Evolutionary conservation across 23 tunicate genomes (phyloP).

Genomic region (Botrylloides violaceus): DNA sequence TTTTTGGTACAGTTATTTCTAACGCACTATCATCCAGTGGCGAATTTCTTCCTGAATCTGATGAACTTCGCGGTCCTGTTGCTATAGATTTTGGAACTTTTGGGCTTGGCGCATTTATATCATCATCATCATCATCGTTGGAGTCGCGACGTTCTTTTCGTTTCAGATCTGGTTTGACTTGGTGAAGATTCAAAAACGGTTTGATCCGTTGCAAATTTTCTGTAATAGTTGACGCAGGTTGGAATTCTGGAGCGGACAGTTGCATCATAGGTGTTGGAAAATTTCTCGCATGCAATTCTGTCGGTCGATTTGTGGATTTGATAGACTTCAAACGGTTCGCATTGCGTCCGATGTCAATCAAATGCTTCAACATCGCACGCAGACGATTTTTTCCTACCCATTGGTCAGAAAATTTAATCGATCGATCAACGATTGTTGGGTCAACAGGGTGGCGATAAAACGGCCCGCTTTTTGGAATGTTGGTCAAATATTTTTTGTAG

Average conservation of each 20-base stretch:
- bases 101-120: slow-evolving; percentile 1
- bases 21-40: not conserved
- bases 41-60: not conserved
- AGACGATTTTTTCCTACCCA: slow-evolving; percentile 90
- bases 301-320: not conserved
- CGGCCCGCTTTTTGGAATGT: slow-evolving; percentile 59
- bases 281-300: not conserved
- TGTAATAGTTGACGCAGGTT: not conserved
- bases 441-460: slow-evolving; percentile 85
- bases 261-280: not conserved
- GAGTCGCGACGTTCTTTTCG: not conserved
- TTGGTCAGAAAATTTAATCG: slow-evolving; percentile 79
- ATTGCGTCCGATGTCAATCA: slow-evolving; percentile 28
- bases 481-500: slow-evolving; percentile 59
- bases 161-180: not conserved
- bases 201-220: slow-evolving; percentile 11
- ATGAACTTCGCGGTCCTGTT: not conserved
- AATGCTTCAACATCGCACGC: slow-evolving; percentile 80
- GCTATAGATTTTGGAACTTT: not conserved
- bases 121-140: not conserved
- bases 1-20: slow-evolving; percentile 15
- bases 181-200: slow-evolving; percentile 8
- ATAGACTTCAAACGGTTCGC: not conserved
- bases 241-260: not conserved
- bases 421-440: slow-evolving; percentile 79